These are phyloP conservation scores for Grantiella picta DNA, from an alignment of 2,113 vertebrate genomes.

Conservation along the genomic window DNA sequence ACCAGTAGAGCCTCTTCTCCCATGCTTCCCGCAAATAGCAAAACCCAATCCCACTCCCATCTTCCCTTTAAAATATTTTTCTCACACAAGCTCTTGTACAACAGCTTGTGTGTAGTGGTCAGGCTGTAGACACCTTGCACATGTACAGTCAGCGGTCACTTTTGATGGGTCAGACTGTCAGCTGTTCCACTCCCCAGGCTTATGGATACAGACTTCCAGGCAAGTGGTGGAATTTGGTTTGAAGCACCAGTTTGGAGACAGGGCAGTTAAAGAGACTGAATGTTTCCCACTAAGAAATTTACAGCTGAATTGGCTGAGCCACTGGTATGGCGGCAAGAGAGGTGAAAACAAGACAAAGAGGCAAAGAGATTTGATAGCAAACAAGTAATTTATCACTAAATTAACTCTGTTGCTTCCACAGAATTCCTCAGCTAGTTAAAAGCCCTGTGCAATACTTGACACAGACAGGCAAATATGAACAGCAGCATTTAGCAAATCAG, in stretches of 20 bases:
- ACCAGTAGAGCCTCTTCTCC: neutral
- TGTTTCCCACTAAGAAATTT: neutral
- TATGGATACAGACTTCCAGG: neutral
- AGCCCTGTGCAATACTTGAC: neutral
- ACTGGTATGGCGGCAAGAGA: neutral
- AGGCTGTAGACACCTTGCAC: neutral
- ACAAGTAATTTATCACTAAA: neutral
- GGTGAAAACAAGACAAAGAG: neutral
- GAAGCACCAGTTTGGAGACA: neutral
- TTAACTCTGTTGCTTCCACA: neutral
- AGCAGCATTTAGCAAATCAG: neutral
- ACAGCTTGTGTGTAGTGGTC: accelerated
- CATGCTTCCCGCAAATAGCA: neutral
- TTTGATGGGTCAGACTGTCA: neutral
- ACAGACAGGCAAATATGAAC: neutral
- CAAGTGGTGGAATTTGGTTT: neutral
- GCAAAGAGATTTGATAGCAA: neutral
- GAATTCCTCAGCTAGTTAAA: neutral
- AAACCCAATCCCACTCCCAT: neutral
- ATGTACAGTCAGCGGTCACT: neutral
- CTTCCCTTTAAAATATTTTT: neutral
- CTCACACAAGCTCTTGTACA: neutral
- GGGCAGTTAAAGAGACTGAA: neutral
- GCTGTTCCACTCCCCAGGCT: neutral
- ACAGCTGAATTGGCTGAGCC: neutral